Conservation (phyloP, 2,113 vertebrate species). For the Albula glossodonta region DNA sequence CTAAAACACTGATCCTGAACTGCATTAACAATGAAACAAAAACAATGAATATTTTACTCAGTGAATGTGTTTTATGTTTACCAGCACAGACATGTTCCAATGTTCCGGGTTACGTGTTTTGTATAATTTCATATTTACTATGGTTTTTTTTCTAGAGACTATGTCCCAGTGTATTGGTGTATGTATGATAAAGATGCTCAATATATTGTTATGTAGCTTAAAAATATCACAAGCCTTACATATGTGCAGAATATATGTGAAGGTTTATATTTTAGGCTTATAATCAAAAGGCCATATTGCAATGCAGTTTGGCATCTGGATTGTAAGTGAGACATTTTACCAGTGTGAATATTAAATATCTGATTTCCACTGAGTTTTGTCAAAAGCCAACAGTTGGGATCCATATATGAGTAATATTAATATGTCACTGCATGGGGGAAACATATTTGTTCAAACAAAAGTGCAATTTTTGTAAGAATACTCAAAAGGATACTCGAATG, state of each 20-base stretch:
- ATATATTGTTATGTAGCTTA: background rate
- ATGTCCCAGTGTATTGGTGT: background rate
- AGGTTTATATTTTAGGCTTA: conserved; percentile 2
- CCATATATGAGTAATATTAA: background rate
- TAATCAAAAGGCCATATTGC: background rate
- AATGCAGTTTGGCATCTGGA: conserved; percentile 1
- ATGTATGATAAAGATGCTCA: background rate
- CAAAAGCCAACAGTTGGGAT: background rate
- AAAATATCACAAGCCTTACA: background rate
- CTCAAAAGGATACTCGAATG: conserved; percentile 28
- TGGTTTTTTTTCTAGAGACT: background rate
- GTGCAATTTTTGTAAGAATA: conserved; percentile 49
- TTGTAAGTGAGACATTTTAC: background rate
- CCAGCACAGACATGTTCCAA: background rate
- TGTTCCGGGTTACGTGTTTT: too few relatives aligned
- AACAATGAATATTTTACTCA: background rate
- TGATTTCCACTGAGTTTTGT: background rate
- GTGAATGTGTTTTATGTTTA: conserved; percentile 19
- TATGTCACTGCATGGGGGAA: background rate
- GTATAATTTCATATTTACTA: background rate
- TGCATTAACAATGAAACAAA: conserved; percentile 25
- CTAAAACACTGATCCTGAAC: conserved; percentile 43
- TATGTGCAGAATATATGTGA: background rate
- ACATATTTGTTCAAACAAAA: conserved; percentile 35
- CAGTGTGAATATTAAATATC: background rate